A percentile compares a stretch with the other conserved stretches of the same genome.
Conservation (phyloP, 2,888 invertebrate genomes). For the Coelogynopora nodosa region DNA sequence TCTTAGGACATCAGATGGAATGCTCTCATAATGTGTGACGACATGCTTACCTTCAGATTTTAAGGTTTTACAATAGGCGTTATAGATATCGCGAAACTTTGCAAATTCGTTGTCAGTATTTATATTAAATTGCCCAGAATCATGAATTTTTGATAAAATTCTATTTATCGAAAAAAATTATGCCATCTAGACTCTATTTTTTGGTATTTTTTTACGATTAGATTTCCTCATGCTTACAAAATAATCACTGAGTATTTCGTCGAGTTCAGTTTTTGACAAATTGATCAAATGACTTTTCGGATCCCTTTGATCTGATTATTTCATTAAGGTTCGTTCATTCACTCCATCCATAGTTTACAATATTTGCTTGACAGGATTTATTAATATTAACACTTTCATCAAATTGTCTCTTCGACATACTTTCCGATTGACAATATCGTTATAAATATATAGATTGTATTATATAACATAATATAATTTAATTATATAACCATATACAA, state of each 20-base stretch:
- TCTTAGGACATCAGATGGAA: constrained; percentile 4
- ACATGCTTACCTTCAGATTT: constrained; percentile 31
- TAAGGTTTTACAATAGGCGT: neutral
- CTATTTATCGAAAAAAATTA: constrained; percentile 12
- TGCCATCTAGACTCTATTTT: constrained; percentile 17
- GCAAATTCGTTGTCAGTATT: neutral
- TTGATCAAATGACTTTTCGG: neutral
- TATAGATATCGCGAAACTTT: neutral
- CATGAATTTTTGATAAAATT: neutral
- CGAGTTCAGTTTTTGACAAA: neutral
- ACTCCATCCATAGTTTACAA: neutral
- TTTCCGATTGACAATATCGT: constrained; percentile 2
- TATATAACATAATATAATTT: too few species aligned
- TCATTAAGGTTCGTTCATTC: neutral
- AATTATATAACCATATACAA: too few species aligned
- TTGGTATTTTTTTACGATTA: constrained; percentile 18
- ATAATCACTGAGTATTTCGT: neutral
- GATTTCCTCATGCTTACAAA: constrained; percentile 29
- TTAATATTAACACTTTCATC: neutral
- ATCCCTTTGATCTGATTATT: neutral
- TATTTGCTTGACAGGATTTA: neutral
- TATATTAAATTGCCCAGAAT: neutral
- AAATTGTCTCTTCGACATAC: neutral
- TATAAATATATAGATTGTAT: constrained; percentile 6
- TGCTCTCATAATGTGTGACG: constrained; percentile 20